Conservation (phyloP, 2,797 vertebrate species). For the Triplophysa bombifrons region DNA sequence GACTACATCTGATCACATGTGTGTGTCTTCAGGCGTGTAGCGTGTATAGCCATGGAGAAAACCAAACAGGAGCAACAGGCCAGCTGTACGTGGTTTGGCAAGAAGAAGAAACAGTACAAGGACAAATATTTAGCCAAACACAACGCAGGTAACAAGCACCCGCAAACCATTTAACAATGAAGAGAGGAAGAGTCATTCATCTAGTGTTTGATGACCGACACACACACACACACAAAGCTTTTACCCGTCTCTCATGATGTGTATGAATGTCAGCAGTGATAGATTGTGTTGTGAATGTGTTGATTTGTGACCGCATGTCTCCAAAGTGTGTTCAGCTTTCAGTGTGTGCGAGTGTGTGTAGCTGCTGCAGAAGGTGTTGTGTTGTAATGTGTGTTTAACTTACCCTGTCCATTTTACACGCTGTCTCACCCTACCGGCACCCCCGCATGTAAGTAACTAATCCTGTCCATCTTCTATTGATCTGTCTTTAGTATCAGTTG, state of each 20-base stretch:
- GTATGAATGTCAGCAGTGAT: too few relatives aligned
- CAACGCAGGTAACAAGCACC: slow-evolving; percentile 79
- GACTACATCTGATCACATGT: not conserved
- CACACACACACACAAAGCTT: not conserved
- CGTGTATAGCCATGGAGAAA: slow-evolving; percentile 98
- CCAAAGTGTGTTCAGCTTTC: too few relatives aligned
- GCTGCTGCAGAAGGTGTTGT: slow-evolving; percentile 18
- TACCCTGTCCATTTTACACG: slow-evolving; percentile 57
- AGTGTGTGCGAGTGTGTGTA: not conserved
- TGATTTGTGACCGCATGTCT: not conserved
- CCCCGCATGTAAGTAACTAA: slow-evolving; percentile 61
- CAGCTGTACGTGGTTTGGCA: slow-evolving; percentile 98
- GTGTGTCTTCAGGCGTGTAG: slow-evolving; percentile 84
- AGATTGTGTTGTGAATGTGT: too few relatives aligned
- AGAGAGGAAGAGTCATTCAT: too few relatives aligned
- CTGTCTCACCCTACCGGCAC: slow-evolving; percentile 56
- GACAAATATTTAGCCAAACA: slow-evolving; percentile 99
- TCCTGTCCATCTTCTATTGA: slow-evolving; percentile 21
- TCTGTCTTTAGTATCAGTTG: slow-evolving; percentile 1
- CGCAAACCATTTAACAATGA: not conserved
- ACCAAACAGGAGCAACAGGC: slow-evolving; percentile 98
- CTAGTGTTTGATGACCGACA: not conserved
- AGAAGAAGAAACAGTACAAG: slow-evolving; percentile 99
- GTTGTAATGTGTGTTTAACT: slow-evolving; percentile 54
- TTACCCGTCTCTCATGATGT: not conserved